phyloP scores from a whole-genome alignment of 2,113 vertebrate species.

The Phocoena phocoena region DNA sequence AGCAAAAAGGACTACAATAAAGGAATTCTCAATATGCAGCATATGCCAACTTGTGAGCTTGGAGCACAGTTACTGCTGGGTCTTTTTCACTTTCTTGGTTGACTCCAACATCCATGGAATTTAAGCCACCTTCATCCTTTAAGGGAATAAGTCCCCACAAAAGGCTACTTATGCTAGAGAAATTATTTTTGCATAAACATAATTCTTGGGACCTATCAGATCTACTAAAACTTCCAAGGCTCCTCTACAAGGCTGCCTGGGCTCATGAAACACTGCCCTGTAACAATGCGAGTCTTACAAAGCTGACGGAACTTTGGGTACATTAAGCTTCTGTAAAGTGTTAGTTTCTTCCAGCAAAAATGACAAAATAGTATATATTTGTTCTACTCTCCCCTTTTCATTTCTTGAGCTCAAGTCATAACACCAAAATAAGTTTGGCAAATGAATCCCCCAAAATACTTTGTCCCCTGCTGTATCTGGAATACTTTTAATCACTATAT shows the following conservation, averaged over 20 bases:
- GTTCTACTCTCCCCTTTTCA: not conserved
- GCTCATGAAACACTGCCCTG: too few species aligned
- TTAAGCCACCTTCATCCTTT: not conserved
- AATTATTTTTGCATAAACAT: not conserved
- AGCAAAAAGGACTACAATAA: not conserved
- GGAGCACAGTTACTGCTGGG: not conserved
- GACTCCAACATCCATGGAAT: not conserved
- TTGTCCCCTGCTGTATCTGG: too few species aligned
- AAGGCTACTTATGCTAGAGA: not conserved
- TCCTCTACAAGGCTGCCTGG: too few species aligned
- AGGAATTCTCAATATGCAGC: not conserved
- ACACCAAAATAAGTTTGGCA: conserved; percentile 17
- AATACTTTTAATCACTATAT: too few species aligned
- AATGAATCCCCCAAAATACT: not conserved
- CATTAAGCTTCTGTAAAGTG: not conserved
- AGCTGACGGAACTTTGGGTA: not conserved
- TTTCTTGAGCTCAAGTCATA: not conserved
- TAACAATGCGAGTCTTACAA: too few species aligned
- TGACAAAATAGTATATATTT: not conserved
- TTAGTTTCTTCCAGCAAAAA: not conserved
- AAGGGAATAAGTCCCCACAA: not conserved
- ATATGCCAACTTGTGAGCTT: not conserved
- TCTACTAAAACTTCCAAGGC: too few species aligned
- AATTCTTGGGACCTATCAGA: too few species aligned
- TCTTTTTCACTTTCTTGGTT: not conserved